phyloP scores from a whole-genome alignment of 2,888 invertebrate genomes.

The Pandemis cinnamomeana region DNA sequence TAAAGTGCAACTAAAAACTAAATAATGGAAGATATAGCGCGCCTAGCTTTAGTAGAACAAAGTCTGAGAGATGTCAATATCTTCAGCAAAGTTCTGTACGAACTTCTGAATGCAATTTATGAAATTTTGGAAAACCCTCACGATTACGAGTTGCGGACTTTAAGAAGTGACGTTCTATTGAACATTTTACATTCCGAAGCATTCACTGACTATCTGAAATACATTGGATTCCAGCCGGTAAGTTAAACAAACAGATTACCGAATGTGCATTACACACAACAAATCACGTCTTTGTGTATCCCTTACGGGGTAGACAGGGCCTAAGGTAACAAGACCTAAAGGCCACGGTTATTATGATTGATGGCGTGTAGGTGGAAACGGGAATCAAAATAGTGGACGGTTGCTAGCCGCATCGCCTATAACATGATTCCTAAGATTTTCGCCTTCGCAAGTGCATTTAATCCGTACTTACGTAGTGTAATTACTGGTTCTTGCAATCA shows the following conservation, averaged over 20 bases:
- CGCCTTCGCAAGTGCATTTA: background rate
- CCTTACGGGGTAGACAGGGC: too few relatives aligned
- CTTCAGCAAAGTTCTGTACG: slow-evolving; percentile 65
- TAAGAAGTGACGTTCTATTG: slow-evolving; percentile 62
- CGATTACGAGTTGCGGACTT: slow-evolving; percentile 62
- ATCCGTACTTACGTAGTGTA: background rate
- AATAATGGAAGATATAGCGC: slow-evolving; percentile 78
- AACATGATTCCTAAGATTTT: too few relatives aligned
- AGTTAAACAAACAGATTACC: slow-evolving; percentile 44
- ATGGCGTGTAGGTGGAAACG: too few relatives aligned
- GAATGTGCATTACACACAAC: background rate
- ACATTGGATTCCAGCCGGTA: slow-evolving; percentile 72
- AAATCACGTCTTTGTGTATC: too few relatives aligned
- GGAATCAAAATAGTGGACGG: too few relatives aligned
- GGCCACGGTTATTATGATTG: too few relatives aligned
- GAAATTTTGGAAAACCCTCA: slow-evolving; percentile 74
- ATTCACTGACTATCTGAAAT: slow-evolving; percentile 71
- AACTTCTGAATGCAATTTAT: slow-evolving; percentile 64
- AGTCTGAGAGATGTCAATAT: slow-evolving; percentile 60
- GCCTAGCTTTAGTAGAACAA: slow-evolving; percentile 76
- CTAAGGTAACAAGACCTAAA: too few relatives aligned
- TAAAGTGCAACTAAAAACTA: background rate
- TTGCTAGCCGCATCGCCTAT: too few relatives aligned
- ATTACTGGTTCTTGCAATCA: background rate
- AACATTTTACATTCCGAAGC: slow-evolving; percentile 56